Evolutionary conservation across 1,140 invertebrate genomes (phyloP).

Genomic region (Ceratitis capitata): DNA sequence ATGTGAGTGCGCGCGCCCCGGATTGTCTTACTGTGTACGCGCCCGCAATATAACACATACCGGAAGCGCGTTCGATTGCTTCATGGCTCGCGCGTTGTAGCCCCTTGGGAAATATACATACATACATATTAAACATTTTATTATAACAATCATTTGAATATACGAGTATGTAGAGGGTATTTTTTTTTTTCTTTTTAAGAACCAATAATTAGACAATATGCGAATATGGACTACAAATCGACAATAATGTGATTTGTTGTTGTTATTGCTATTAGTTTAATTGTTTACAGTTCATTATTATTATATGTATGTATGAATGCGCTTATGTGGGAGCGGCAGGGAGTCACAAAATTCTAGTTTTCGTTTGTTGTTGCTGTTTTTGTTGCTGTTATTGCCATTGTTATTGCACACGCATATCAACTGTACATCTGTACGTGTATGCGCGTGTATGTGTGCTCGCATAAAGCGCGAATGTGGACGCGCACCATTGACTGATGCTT

Average conservation of each 20-base stretch:
- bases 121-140: too few relatives aligned
- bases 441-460: not conserved
- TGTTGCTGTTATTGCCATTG: not conserved
- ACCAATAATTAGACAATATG: constrained; percentile 34
- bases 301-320: not conserved
- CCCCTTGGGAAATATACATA: not conserved
- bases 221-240: constrained; percentile 32
- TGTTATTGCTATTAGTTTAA: not conserved
- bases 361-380: too few relatives aligned
- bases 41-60: constrained; percentile 18
- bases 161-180: too few relatives aligned
- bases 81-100: not conserved
- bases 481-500: constrained; percentile 32
- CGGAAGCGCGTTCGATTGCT: constrained; percentile 35
- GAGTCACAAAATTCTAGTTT: not conserved
- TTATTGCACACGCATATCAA: too few relatives aligned
- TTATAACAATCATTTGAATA: too few relatives aligned
- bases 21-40: not conserved
- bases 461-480: constrained; percentile 16
- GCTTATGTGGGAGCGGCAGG: not conserved
- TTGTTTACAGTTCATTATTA: not conserved
- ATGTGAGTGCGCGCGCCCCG: not conserved
- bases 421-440: too few relatives aligned
- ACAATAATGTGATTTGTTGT: not conserved
- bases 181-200: not conserved